Conservation (phyloP, 2,113 vertebrate species). For the Hemicordylus capensis region DNA sequence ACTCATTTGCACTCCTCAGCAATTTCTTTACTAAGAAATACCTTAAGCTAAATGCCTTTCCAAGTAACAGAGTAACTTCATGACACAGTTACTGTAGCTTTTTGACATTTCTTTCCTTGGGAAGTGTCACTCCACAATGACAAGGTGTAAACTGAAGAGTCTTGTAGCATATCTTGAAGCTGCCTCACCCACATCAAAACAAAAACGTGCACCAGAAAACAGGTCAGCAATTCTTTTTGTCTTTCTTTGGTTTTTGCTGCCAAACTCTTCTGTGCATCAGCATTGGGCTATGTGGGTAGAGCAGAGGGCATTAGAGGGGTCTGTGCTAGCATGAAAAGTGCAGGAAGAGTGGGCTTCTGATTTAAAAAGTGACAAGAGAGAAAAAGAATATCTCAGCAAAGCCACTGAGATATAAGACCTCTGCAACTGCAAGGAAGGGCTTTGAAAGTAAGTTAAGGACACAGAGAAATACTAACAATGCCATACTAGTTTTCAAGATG, state of each 20-base stretch:
- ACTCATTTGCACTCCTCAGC: not conserved
- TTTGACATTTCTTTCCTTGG: no score
- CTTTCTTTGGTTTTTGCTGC: not conserved
- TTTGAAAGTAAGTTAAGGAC: no score
- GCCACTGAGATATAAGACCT: not conserved
- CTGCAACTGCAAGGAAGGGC: not conserved
- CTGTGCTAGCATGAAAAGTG: not conserved
- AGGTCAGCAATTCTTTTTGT: not conserved
- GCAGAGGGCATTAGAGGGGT: not conserved
- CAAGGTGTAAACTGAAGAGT: no score
- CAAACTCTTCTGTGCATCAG: not conserved
- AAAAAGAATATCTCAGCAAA: not conserved
- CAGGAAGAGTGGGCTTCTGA: no score
- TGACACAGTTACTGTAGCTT: no score
- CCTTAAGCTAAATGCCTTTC: no score
- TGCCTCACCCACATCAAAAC: not conserved
- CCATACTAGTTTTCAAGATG: no score
- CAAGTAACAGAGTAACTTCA: no score
- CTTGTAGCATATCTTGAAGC: not conserved
- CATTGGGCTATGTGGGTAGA: no score
- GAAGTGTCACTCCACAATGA: no score
- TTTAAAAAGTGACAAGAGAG: not conserved
- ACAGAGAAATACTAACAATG: no score
- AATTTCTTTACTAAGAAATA: no score
- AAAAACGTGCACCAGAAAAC: not conserved